These are phyloP conservation scores for Zelostemma sp. DNA, from an alignment of 1,140 invertebrate species.

Conservation along the genomic window DNA sequence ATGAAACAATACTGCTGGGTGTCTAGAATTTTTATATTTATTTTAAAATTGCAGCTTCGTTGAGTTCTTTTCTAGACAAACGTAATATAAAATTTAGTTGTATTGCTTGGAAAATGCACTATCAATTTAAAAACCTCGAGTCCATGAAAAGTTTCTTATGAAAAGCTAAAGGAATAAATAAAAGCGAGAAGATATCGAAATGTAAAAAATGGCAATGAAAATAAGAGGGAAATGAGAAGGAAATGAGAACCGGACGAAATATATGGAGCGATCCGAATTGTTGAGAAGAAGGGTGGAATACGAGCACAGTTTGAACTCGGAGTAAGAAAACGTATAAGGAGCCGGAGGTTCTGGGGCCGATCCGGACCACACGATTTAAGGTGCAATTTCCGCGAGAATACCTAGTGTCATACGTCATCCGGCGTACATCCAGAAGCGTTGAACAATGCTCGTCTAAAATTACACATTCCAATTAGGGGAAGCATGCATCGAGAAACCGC, in stretches of 20 bases:
- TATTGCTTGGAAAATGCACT: too few species aligned
- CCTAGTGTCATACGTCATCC: slow-evolving; percentile 52
- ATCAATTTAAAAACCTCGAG: too few species aligned
- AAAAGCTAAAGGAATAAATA: too few species aligned
- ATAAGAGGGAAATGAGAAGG: not conserved
- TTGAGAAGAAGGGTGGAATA: too few species aligned
- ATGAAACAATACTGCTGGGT: too few species aligned
- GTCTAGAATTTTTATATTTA: too few species aligned
- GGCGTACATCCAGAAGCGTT: slow-evolving; percentile 17
- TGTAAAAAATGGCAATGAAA: slow-evolving; percentile 16
- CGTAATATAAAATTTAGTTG: too few species aligned
- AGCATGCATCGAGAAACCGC: slow-evolving; percentile 37
- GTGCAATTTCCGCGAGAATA: slow-evolving; percentile 54
- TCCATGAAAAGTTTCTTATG: too few species aligned
- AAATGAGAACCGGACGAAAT: not conserved
- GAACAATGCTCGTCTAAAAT: slow-evolving; percentile 50
- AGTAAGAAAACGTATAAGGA: slow-evolving; percentile 15
- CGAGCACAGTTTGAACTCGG: too few species aligned
- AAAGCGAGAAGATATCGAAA: slow-evolving; percentile 7
- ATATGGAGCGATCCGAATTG: not conserved
- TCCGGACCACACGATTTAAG: slow-evolving; percentile 54
- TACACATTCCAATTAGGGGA: slow-evolving; percentile 55
- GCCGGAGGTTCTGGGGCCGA: slow-evolving; percentile 14
- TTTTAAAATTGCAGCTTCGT: too few species aligned
- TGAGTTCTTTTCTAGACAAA: too few species aligned